A percentile compares a stretch with the other conserved stretches of the same genome.
phyloP scores from a whole-genome alignment of 2,113 vertebrate genomes.

The Haemorhous mexicanus region DNA sequence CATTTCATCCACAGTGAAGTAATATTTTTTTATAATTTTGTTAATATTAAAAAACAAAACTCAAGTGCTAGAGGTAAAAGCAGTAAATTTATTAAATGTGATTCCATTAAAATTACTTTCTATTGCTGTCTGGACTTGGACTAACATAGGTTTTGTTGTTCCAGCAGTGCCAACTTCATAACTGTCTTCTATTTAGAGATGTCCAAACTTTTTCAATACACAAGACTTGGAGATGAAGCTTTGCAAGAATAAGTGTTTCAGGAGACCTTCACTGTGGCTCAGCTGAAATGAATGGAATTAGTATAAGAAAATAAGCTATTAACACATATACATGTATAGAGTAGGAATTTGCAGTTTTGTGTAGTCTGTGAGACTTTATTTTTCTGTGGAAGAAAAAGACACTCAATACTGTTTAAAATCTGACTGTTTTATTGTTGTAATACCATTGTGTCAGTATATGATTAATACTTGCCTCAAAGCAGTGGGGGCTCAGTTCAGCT shows the following conservation, averaged over 20 bases:
- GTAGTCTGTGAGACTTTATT: neutral
- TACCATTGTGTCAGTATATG: neutral
- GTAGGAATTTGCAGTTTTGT: neutral
- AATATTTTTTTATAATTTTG: neutral
- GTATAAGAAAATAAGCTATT: neutral
- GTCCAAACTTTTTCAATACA: neutral
- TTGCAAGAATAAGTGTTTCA: neutral
- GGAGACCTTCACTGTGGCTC: neutral
- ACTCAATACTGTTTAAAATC: neutral
- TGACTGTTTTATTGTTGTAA: neutral
- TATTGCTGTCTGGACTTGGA: neutral
- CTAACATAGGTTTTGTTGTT: neutral
- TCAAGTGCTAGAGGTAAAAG: neutral
- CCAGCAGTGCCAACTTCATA: neutral
- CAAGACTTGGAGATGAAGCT: neutral
- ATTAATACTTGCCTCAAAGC: neutral
- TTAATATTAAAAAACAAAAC: neutral
- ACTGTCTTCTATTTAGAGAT: accelerated
- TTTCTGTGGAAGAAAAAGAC: neutral
- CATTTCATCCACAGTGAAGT: neutral
- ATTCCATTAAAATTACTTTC: neutral
- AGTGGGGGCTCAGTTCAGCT: neutral
- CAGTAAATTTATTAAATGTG: neutral
- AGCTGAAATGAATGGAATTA: neutral
- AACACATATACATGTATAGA: neutral